Evolutionary conservation across 2,797 vertebrate genomes (phyloP).

Genomic region (Scarus forsteni): DNA sequence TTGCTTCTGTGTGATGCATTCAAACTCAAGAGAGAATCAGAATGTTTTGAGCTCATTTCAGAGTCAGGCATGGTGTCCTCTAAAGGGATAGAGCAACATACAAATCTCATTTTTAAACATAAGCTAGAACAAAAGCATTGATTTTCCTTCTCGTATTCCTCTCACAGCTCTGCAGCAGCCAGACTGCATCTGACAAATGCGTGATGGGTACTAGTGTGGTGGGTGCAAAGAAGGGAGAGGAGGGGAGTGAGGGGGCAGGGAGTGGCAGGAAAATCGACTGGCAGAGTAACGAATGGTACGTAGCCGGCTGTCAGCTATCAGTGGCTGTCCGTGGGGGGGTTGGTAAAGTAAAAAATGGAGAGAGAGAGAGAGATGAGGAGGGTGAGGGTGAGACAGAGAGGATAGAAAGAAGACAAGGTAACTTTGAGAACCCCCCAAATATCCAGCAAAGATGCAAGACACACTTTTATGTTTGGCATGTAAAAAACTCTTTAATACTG

Average conservation of each 20-base stretch:
- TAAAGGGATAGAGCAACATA: neutral
- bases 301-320: slow-evolving; percentile 66
- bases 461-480: neutral
- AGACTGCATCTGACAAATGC: slow-evolving; percentile 78
- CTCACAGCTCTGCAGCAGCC: slow-evolving; percentile 37
- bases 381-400: slow-evolving; percentile 8
- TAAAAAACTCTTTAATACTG: neutral
- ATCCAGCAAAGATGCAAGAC: no score
- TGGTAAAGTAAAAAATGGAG: slow-evolving; percentile 49
- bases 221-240: slow-evolving; percentile 9
- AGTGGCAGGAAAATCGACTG: slow-evolving; percentile 61
- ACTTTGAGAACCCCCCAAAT: slow-evolving; percentile 12
- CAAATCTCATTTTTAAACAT: slow-evolving; percentile 17
- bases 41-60: slow-evolving; percentile 10
- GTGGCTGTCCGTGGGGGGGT: slow-evolving; percentile 43
- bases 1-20: slow-evolving; percentile 8
- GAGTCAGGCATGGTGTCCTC: neutral
- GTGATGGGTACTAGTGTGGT: slow-evolving; percentile 76
- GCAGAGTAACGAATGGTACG: slow-evolving; percentile 67
- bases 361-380: slow-evolving; percentile 4
- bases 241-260: slow-evolving; percentile 28
- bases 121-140: slow-evolving; percentile 19
- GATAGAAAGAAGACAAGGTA: slow-evolving; percentile 19
- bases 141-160: slow-evolving; percentile 33
- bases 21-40: neutral